phyloP scores from a whole-genome alignment of 2,113 vertebrate genomes.

The Symphodus melops region DNA sequence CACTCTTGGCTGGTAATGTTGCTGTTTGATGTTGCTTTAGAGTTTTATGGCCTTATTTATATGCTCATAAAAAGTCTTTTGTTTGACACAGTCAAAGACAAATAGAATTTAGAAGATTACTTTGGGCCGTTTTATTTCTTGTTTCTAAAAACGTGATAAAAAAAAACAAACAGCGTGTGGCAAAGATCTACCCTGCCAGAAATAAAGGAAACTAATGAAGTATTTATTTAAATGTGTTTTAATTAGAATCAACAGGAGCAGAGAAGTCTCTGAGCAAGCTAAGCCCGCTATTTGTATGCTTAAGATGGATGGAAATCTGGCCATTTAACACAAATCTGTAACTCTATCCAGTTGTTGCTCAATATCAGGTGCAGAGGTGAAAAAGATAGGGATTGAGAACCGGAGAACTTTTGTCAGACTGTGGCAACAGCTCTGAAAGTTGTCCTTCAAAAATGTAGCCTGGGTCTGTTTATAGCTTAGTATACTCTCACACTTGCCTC shows the following conservation, averaged over 20 bases:
- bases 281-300: conserved; percentile 36
- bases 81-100: not conserved
- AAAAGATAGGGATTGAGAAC: not conserved
- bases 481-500: not conserved
- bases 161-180: not conserved
- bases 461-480: not conserved
- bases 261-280: conserved; percentile 9
- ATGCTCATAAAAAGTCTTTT: not conserved
- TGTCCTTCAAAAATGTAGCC: not conserved
- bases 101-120: not conserved
- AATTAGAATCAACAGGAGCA: conserved; percentile 55
- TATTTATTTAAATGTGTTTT: conserved; percentile 38
- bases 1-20: conserved; percentile 54
- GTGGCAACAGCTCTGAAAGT: not conserved
- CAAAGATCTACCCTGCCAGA: conserved; percentile 10
- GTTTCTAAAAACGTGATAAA: not conserved
- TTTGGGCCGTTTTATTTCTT: not conserved
- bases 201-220: conserved; percentile 29
- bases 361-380: conserved; percentile 8
- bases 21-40: too few species aligned
- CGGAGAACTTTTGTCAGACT: not conserved
- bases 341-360: conserved; percentile 29
- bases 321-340: conserved; percentile 50
- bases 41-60: not conserved
- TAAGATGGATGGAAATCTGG: conserved; percentile 40